Conservation (phyloP, 2,888 invertebrate genomes). For the Lycophotia porphyrea region DNA sequence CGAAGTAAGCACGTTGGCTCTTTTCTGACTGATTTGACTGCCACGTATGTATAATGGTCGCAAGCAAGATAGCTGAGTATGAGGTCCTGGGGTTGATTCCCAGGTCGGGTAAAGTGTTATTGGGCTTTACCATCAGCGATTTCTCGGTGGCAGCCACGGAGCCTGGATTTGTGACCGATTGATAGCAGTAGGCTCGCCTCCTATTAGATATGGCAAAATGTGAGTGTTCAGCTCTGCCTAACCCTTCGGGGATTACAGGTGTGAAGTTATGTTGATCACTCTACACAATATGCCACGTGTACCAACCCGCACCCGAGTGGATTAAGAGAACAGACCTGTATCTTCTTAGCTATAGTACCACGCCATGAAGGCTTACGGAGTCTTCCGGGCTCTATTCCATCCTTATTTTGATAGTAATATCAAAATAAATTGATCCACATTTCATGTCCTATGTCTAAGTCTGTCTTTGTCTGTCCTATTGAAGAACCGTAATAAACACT, state of each 20-base stretch:
- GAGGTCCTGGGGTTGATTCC: neutral
- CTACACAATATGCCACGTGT: too few species aligned
- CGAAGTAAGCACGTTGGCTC: neutral
- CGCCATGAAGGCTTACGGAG: neutral
- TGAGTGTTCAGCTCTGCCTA: neutral
- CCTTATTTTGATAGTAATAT: too few species aligned
- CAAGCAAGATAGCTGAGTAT: too few species aligned
- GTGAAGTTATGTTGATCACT: too few species aligned
- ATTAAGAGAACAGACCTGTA: neutral
- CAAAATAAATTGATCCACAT: too few species aligned
- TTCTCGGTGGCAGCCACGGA: neutral
- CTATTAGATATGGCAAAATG: neutral
- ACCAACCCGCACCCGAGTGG: neutral
- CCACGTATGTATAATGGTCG: too few species aligned
- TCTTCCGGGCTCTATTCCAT: neutral
- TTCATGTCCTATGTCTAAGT: too few species aligned
- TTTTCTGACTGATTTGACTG: neutral
- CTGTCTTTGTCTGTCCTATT: too few species aligned
- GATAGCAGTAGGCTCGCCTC: too few species aligned
- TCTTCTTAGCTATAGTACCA: neutral
- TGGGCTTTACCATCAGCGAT: neutral
- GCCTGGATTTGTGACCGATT: neutral
- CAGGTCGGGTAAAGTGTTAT: neutral
- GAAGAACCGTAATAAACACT: neutral
- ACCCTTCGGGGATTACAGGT: too few species aligned